Evolutionary conservation across 2,888 invertebrate genomes (phyloP).

Genomic region (Rhingia rostrata): DNA sequence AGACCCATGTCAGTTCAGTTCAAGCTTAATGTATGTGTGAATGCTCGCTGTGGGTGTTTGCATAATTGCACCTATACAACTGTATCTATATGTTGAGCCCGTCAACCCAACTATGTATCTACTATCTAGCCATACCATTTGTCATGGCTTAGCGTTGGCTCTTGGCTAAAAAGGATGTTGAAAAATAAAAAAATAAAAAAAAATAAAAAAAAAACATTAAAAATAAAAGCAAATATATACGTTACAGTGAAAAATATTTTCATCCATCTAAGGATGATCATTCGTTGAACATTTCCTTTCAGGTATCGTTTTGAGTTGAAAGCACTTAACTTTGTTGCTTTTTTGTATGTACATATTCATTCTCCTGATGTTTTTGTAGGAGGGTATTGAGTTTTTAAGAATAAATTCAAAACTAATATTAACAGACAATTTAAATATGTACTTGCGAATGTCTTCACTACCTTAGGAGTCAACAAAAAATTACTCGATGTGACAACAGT

Average conservation of each 20-base stretch:
- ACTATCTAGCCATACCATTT: neutral
- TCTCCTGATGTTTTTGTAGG: neutral
- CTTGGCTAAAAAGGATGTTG: neutral
- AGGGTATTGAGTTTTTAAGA: neutral
- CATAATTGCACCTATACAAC: constrained; percentile 16
- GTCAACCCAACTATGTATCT: neutral
- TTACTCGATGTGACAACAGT: no score
- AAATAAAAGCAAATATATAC: neutral
- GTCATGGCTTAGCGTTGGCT: neutral
- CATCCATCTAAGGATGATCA: constrained; percentile 51
- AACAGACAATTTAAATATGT: no score
- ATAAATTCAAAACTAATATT: no score
- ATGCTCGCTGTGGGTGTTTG: constrained; percentile 48
- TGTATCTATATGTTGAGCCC: neutral
- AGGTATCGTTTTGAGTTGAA: constrained; percentile 13
- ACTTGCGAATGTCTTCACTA: no score
- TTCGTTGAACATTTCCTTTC: constrained; percentile 38
- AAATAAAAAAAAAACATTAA: no score
- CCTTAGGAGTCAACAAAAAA: no score
- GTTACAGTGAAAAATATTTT: constrained; percentile 50
- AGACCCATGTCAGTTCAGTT: constrained; percentile 45
- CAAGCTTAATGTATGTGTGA: constrained; percentile 29
- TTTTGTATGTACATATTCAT: constrained; percentile 4
- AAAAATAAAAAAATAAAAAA: constrained; percentile 4
- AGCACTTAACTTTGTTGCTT: constrained; percentile 36